Base-by-base conservation (phyloP, 2,797 vertebrate species). In the Chloroceryle inda region DNA sequence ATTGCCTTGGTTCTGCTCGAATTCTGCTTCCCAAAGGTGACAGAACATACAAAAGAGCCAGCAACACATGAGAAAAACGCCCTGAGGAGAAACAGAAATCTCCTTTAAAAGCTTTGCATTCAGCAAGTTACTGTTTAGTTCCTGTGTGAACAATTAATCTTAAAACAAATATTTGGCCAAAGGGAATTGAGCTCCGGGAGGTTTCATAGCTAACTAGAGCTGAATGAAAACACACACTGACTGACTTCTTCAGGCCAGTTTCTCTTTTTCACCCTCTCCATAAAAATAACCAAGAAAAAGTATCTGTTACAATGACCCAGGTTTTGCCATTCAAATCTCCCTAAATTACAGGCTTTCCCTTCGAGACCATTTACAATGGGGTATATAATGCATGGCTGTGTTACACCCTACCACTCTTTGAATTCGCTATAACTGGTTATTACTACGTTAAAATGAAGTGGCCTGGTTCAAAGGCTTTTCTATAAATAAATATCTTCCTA, bases 401-500 rank as follows among this genome's bases (percentile, higher is more conserved):
- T 96, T 97, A 93, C 97, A 97, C 95, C 96, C 97, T 95, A 64
- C 95, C 11, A 61, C 96, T 96, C 97, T 98, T 98, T 98, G 97
- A 97, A 97, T 97, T 97, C 96, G 77, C 90, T 88, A 42, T 94
- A 97, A 98, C 95, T 94, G 97, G 96, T 98, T 95, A 98, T 98
- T 98, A 98, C 97, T 97, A 96, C 27, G 78, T 96, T 97, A 95
- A 97, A 98, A 96, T 96, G 97, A 68, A 98, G 92, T 97, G 88
- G 95, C 95, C 95, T 93, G 85, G 75, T 97, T 96, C 95, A 97
- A 96, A 97, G 95, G 86, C 94, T 97, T 95, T 97, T 97, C 98
- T 98, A 98, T 98, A 98, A 98, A 98, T 98, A 98, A 98, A 88
- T 94, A 96, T 87, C 91, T 96, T 95, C 91, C 91, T 97, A 47